These are phyloP conservation scores for Polymixis lichenea DNA, from an alignment of 2,888 invertebrate species.

Conservation along the genomic window DNA sequence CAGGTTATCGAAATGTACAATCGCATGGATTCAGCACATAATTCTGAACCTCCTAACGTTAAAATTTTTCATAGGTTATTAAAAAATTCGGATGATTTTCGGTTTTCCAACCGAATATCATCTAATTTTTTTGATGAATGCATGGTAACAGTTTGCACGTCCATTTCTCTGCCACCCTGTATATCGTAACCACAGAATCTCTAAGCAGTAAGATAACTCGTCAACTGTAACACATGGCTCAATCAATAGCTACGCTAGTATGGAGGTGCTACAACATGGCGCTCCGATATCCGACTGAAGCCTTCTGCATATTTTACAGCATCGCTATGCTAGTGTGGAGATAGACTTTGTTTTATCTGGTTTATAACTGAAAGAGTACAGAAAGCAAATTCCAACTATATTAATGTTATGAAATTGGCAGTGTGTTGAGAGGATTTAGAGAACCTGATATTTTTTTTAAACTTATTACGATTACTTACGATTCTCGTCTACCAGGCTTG, in stretches of 20 bases:
- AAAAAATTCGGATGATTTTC: no score
- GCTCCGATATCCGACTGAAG: constrained; percentile 67
- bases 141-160: neutral
- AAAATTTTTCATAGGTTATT: no score
- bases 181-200: neutral
- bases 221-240: constrained; percentile 33
- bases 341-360: constrained; percentile 14
- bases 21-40: no score
- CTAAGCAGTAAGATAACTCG: neutral
- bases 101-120: no score
- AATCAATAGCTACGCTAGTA: constrained; percentile 46
- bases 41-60: no score
- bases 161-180: neutral
- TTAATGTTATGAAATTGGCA: neutral
- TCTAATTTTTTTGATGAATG: no score
- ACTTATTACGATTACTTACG: no score
- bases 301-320: constrained; percentile 81
- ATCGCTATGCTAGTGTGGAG: constrained; percentile 51
- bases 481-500: neutral
- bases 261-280: constrained; percentile 56
- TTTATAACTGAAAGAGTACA: neutral
- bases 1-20: no score
- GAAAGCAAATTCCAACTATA: neutral
- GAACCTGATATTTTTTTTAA: neutral
- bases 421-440: neutral